Percentiles rank a stretch among this genome's conserved stretches.
Evolutionary conservation across 2,113 vertebrate species (phyloP).

Genomic region (Phalacrocorax pelagicus): DNA sequence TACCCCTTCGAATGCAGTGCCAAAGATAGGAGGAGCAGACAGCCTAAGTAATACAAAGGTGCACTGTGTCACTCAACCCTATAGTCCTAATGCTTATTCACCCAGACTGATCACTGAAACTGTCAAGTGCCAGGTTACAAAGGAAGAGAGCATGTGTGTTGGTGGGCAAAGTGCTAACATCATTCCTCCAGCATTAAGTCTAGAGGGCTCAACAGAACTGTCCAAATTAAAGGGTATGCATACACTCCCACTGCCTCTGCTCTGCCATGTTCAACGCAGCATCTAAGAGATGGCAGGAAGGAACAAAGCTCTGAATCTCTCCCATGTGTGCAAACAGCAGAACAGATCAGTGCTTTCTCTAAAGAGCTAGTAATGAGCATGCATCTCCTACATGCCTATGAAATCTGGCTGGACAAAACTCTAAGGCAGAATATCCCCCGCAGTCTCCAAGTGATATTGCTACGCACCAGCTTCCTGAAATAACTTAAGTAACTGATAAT

Average conservation of each 20-base stretch:
- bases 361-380: not conserved
- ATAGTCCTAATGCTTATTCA: not conserved
- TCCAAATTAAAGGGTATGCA: not conserved
- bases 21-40: not conserved
- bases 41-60: conserved; percentile 1
- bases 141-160: not conserved
- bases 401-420: not conserved
- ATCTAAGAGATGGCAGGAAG: not conserved
- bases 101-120: not conserved
- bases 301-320: not conserved
- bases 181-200: not conserved
- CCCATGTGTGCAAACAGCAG: not conserved
- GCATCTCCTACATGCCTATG: not conserved
- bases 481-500: not conserved
- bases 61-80: not conserved
- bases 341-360: not conserved
- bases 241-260: not conserved
- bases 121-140: not conserved
- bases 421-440: not conserved
- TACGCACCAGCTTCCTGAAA: not conserved
- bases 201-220: not conserved
- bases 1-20: not conserved
- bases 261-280: not conserved
- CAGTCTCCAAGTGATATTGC: not conserved
- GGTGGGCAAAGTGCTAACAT: not conserved